These are phyloP conservation scores for Odontothrips loti DNA, from an alignment of 2,888 invertebrate genomes.

Conservation along the genomic window DNA sequence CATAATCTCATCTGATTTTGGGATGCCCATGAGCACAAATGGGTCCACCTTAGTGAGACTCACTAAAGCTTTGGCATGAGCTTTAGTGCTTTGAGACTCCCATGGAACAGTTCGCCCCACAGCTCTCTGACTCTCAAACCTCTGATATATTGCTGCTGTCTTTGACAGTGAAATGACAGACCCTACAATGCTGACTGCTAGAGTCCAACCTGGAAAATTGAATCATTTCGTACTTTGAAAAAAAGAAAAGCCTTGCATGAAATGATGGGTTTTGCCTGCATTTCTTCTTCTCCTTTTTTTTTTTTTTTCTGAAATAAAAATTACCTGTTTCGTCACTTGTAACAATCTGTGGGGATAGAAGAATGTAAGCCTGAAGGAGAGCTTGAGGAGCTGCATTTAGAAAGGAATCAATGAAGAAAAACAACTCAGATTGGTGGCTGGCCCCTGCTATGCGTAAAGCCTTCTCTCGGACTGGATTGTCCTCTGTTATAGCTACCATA, in stretches of 20 bases:
- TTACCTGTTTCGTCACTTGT: slow-evolving; percentile 57
- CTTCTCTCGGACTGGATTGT: slow-evolving; percentile 57
- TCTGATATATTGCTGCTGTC: slow-evolving; percentile 66
- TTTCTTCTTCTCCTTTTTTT: background rate
- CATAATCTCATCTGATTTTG: background rate
- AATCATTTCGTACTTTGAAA: slow-evolving; percentile 23
- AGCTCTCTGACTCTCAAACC: slow-evolving; percentile 72
- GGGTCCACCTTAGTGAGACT: background rate
- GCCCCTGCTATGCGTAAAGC: slow-evolving; percentile 58
- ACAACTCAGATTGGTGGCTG: slow-evolving; percentile 68
- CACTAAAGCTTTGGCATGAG: background rate
- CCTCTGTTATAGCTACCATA: slow-evolving; percentile 61
- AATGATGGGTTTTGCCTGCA: background rate
- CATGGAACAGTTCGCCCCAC: slow-evolving; percentile 71
- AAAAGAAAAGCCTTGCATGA: background rate
- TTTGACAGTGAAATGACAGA: slow-evolving; percentile 65
- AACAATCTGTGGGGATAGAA: slow-evolving; percentile 49
- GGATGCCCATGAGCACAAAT: background rate
- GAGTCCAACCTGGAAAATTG: slow-evolving; percentile 57
- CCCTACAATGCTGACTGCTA: slow-evolving; percentile 61
- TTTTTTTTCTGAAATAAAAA: slow-evolving; percentile 34
- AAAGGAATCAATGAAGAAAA: slow-evolving; percentile 72
- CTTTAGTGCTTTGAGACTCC: slow-evolving; percentile 47
- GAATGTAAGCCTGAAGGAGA: slow-evolving; percentile 60
- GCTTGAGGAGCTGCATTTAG: slow-evolving; percentile 72